Evolutionary conservation across 2,113 vertebrate genomes (phyloP).

Genomic region (Alouatta palliata): DNA sequence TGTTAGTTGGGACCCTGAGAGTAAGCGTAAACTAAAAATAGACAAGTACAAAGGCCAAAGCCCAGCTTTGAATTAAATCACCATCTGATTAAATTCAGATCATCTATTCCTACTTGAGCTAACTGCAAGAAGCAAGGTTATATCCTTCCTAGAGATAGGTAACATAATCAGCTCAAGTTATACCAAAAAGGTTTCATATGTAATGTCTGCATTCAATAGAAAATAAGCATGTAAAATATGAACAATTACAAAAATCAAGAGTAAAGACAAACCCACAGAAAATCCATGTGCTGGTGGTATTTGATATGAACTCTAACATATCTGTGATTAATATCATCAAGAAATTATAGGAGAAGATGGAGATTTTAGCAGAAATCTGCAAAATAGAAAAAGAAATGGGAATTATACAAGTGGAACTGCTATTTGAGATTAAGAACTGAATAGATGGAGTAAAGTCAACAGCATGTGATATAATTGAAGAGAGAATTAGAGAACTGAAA

Average conservation of each 20-base stretch:
- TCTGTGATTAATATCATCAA: not conserved
- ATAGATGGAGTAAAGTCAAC: not conserved
- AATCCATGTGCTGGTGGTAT: not conserved
- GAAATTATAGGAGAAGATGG: not conserved
- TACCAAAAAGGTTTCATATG: not conserved
- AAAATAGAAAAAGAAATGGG: not conserved
- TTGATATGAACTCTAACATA: not conserved
- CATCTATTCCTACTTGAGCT: not conserved
- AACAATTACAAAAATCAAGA: not conserved
- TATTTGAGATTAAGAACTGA: not conserved
- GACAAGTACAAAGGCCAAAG: not conserved
- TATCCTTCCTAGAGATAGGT: not conserved
- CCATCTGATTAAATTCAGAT: not conserved
- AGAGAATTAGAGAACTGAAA: not conserved
- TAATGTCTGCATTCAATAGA: not conserved
- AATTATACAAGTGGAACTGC: not conserved
- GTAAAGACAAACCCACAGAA: not conserved
- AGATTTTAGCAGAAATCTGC: not conserved
- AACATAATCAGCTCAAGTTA: not conserved
- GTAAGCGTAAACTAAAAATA: not conserved
- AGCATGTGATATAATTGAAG: not conserved
- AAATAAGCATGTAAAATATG: not conserved
- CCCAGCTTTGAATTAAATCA: not conserved
- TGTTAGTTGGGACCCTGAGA: not conserved
- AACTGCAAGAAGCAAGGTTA: not conserved